Conservation (phyloP, 2,797 vertebrate species). For the Antrozous pallidus region DNA sequence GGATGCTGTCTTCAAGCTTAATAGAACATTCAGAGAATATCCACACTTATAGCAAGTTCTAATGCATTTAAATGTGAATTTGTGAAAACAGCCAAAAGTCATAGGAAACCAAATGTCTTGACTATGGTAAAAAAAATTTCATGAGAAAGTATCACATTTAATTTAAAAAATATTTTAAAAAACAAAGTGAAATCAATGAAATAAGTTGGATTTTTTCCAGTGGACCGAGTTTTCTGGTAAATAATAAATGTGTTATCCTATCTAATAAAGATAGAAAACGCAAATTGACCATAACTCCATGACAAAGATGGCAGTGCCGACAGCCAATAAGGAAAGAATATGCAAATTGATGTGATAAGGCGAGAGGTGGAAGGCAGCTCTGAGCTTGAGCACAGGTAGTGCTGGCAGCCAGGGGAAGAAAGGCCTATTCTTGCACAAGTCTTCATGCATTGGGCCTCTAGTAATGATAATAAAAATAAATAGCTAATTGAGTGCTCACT, state of each 20-base stretch:
- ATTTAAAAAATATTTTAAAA: conserved; percentile 46
- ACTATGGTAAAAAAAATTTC: neutral
- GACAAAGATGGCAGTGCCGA: too few species aligned
- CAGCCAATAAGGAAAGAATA: too few species aligned
- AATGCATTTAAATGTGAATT: conserved; percentile 2
- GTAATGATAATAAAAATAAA: neutral
- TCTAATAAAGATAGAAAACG: too few species aligned
- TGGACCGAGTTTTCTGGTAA: neutral
- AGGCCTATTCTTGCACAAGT: too few species aligned
- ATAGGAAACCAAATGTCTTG: neutral
- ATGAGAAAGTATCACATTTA: neutral
- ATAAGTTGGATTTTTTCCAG: neutral
- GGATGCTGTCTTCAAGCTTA: neutral
- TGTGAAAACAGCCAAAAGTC: neutral
- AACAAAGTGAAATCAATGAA: conserved; percentile 9
- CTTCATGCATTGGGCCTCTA: too few species aligned
- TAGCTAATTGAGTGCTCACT: neutral
- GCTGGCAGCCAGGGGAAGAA: too few species aligned
- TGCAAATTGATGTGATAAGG: too few species aligned
- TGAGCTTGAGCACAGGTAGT: too few species aligned
- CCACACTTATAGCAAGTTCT: neutral
- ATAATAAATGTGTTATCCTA: neutral
- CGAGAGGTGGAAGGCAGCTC: too few species aligned
- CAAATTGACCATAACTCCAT: too few species aligned
- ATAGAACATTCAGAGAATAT: neutral